Conservation (phyloP, 2,888 invertebrate genomes). For the Dryadula phaetusa region DNA sequence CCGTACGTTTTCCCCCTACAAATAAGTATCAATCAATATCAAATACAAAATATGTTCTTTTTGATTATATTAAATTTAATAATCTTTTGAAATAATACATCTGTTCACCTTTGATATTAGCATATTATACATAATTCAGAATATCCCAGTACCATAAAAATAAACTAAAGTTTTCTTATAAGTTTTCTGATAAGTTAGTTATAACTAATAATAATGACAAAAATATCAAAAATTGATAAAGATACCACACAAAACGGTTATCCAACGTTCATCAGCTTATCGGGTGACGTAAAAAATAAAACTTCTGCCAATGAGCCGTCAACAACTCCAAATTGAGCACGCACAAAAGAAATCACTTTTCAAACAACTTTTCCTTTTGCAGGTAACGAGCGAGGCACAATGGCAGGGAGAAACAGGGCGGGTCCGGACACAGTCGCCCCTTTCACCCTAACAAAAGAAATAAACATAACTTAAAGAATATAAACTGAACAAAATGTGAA, state of each 20-base stretch:
- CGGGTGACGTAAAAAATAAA: conserved; percentile 32
- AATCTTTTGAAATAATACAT: too few species aligned
- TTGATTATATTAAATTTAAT: too few species aligned
- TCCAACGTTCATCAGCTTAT: conserved; percentile 28
- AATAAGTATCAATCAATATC: too few species aligned
- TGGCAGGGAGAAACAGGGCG: conserved; percentile 50
- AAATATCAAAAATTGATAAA: conserved; percentile 9
- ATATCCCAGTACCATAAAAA: neutral
- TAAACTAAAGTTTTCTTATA: neutral
- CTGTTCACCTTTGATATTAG: neutral
- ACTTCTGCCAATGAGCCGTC: conserved; percentile 38
- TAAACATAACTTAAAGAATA: conserved; percentile 60
- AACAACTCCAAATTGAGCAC: conserved; percentile 38
- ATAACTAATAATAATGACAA: neutral
- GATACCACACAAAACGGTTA: conserved; percentile 12
- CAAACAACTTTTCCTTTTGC: conserved; percentile 47
- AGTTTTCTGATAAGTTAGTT: neutral
- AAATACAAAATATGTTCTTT: too few species aligned
- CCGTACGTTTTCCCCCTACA: too few species aligned
- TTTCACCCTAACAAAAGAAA: conserved; percentile 59
- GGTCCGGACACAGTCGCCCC: conserved; percentile 49
- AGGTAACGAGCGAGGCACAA: conserved; percentile 50
- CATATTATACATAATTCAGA: neutral
- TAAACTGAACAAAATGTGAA: conserved; percentile 62
- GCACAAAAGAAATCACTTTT: conserved; percentile 46